Base-by-base conservation (phyloP, 2,113 vertebrate species). In the Epinephelus cyanopodus region DNA sequence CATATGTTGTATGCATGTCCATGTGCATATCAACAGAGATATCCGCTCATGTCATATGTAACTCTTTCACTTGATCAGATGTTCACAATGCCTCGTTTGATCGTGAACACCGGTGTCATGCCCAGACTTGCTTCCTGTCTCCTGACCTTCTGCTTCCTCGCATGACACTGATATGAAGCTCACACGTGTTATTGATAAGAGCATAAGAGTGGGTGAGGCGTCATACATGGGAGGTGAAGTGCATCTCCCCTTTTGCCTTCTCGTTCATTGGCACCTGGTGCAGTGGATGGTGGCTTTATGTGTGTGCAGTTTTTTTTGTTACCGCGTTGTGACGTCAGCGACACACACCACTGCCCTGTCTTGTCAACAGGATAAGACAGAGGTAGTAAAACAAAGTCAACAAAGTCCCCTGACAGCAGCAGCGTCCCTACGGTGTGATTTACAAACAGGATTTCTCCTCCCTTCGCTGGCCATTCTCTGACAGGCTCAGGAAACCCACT, bases 381-480 rank as follows among this genome's bases (percentile, higher is more conserved):
- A 11, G 52, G 89, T 83, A 71, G 88, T 92, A 93, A 93, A 94
- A 92, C 87, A 91, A 91, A 92, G 86, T 93, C 82, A 93, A 93
- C 90, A 93, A 87, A 77, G 80, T 87, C 84, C 74, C 79, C 76
- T 89, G 91, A 91, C 85, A 86, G 83, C 80, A 53, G 57, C 79
- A 70, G 33, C 27, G 66, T 88, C 90, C 90, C 86, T n/a, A 61
- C 14, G 66, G 88, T 82, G 83, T 91, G 90, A 93, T 95, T 94
- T 93, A 92, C 90, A 74, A 88, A 92, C 92, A 93, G 93, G 92
- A 93, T 91, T 90, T 92, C 87, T 89, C 77, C 74, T 90, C 83
- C 58, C 52, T 83, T 87, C 58, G 3, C 88, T 84, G 84, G 73
- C 88, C 73, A 92, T 93, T 94, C 89, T 92, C 79, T 89, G 87